Conservation (phyloP, 2,113 vertebrate species). For the Aythya baeri region DNA sequence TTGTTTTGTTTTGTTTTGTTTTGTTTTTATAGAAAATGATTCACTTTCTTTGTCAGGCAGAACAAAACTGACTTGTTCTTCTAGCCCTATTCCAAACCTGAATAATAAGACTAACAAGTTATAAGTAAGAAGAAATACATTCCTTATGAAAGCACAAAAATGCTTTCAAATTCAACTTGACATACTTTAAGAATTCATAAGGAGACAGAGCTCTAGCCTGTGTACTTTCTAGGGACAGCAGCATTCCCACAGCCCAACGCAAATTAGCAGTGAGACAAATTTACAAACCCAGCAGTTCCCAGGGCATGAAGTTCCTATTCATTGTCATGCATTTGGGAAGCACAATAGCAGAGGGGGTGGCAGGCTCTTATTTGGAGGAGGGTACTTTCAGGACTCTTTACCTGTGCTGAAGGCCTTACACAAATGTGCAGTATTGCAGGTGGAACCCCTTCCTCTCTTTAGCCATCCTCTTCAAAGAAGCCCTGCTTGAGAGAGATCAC, state of each 20-base stretch:
- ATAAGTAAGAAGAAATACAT: not conserved
- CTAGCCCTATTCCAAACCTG: not conserved
- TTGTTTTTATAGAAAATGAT: not conserved
- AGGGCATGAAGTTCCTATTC: not conserved
- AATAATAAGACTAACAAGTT: not conserved
- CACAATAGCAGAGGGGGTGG: not conserved
- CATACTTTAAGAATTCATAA: not conserved
- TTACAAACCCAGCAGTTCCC: not conserved
- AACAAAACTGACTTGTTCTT: not conserved
- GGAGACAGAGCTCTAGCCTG: not conserved
- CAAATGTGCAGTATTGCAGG: too few relatives aligned
- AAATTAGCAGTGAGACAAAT: not conserved
- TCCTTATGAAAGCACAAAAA: not conserved
- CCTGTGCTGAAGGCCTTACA: not conserved
- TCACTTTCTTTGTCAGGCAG: not conserved
- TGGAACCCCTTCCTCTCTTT: not conserved
- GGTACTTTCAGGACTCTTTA: not conserved
- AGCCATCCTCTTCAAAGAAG: not conserved
- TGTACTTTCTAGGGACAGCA: not conserved
- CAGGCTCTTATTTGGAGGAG: not conserved
- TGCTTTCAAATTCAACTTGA: not conserved
- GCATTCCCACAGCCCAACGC: not conserved
- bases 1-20: not conserved
- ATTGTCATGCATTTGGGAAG: not conserved
- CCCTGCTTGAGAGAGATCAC: rapidly evolving